Evolutionary conservation across 2,888 invertebrate species (phyloP), one percentile per base, ranked within the genome.

Genomic region (Dasysyrphus tricinctus): DNA sequence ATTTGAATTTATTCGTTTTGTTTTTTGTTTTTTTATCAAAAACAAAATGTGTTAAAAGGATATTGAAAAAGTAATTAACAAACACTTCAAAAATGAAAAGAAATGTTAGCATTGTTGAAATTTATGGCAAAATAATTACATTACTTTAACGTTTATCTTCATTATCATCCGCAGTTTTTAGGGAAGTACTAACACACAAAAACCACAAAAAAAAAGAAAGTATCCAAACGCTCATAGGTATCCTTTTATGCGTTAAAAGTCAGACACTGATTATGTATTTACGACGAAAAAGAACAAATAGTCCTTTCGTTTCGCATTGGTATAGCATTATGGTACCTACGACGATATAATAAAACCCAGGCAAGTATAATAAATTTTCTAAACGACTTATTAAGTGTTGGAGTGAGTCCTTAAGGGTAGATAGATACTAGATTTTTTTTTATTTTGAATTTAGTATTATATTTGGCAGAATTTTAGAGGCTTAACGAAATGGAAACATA

Each of bases 281-380:
- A 63, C 61, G 29, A 57, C 63, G 61, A 14, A 12, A 16, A 47
- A 24, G 37, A 24, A 16, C 32, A 19, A 59, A 61, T 16, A 67
- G 51, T 81, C 76, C 79, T 67, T 73, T 49, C 16, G 37, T 59
- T 74, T 56, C n/a, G 61, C 74, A 77, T 7, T 56, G 47, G 24
- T 24, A 24, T 24, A 24, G 24, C 47, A 54, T 56, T 39, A 74
- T 47, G 32, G 37, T 19, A 11, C 24, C 24, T 24, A 24, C 24
- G 24, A 24, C 3, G 47, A 47, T 7, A 16, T 8, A 86, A 86
- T 86, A 86, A 86, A 86, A 86, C 57, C 78, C 86, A 82, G 86
- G 82, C 86, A 57, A 82, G 75, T 59, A 78, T 78, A 86, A 86
- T 86, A 81, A 86, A 86, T 81, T 86, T 59, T 77, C 70, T 81